Evolutionary conservation across 1,140 invertebrate genomes (phyloP).

Genomic region (Diabrotica undecimpunctata): DNA sequence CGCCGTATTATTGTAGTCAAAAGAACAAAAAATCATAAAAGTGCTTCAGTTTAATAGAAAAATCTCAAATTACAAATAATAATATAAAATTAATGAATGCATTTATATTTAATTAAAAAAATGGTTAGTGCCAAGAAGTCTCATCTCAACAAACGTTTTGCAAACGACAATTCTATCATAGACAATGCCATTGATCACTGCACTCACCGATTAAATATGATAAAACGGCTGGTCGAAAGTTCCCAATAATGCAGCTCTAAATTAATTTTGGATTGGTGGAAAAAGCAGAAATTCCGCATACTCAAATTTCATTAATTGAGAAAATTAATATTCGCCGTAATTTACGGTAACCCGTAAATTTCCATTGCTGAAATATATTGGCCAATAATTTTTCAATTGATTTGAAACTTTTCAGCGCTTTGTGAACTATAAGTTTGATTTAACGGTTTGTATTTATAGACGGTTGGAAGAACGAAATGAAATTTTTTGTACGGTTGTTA

Average conservation of each 20-base stretch:
- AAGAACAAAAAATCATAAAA: too few species aligned
- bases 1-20: too few species aligned
- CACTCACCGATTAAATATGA: not conserved
- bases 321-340: slow-evolving; percentile 4
- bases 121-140: too few species aligned
- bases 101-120: too few species aligned
- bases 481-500: too few species aligned
- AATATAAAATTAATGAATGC: too few species aligned
- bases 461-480: too few species aligned
- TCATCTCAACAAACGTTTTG: too few species aligned
- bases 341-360: slow-evolving; percentile 1
- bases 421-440: not conserved
- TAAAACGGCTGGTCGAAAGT: not conserved
- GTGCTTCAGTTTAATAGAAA: too few species aligned
- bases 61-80: too few species aligned
- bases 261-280: slow-evolving; percentile 1
- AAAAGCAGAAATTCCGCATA: not conserved
- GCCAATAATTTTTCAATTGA: slow-evolving; percentile 6
- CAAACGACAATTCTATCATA: too few species aligned
- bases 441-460: not conserved
- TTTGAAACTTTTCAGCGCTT: slow-evolving; percentile 1
- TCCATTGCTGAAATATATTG: slow-evolving; percentile 4
- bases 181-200: not conserved
- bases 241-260: slow-evolving; percentile 7
- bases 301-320: slow-evolving; percentile 6